A percentile compares a stretch with the other conserved stretches of the same genome.
These are phyloP conservation scores for Auanema sp. DNA, from an alignment of 2,888 invertebrate genomes.

Conservation along the genomic window DNA sequence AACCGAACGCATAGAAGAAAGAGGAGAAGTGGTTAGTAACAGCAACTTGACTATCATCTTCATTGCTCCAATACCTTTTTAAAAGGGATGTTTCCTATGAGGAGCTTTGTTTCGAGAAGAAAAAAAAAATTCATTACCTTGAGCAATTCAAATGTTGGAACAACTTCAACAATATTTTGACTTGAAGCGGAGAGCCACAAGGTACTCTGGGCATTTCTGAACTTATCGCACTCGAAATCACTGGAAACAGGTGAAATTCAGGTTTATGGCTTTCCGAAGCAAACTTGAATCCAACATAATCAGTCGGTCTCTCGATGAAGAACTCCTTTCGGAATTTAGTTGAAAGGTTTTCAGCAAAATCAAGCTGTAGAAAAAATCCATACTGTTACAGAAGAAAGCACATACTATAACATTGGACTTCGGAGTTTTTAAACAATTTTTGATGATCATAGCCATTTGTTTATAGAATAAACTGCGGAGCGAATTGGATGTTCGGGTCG, in stretches of 20 bases:
- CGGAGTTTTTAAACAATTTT: background rate
- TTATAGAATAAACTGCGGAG: slow-evolving; percentile 16
- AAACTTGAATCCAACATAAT: background rate
- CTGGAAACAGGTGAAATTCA: slow-evolving; percentile 8
- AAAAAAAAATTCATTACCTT: slow-evolving; percentile 17
- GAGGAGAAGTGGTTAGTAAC: slow-evolving; percentile 17
- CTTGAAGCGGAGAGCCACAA: slow-evolving; percentile 22
- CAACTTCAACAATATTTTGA: slow-evolving; percentile 22
- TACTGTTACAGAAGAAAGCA: background rate
- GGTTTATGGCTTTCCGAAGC: background rate
- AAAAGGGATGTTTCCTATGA: slow-evolving; percentile 32
- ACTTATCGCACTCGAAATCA: slow-evolving; percentile 18
- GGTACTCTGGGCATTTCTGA: background rate
- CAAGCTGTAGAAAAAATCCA: slow-evolving; percentile 13
- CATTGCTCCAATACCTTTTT: slow-evolving; percentile 31
- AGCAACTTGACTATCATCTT: slow-evolving; percentile 29
- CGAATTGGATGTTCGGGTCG: background rate
- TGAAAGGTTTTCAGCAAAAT: slow-evolving; percentile 21
- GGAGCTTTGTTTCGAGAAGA: too few relatives aligned
- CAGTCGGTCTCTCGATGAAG: slow-evolving; percentile 9
- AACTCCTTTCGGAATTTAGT: slow-evolving; percentile 19
- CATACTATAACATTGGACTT: slow-evolving; percentile 4
- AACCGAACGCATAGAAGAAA: slow-evolving; percentile 27
- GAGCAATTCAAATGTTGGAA: slow-evolving; percentile 22
- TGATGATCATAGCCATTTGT: slow-evolving; percentile 12